Evolutionary conservation across 2,113 vertebrate species (phyloP), one percentile per base, ranked within the genome.

Genomic region (Pedetes capensis): DNA sequence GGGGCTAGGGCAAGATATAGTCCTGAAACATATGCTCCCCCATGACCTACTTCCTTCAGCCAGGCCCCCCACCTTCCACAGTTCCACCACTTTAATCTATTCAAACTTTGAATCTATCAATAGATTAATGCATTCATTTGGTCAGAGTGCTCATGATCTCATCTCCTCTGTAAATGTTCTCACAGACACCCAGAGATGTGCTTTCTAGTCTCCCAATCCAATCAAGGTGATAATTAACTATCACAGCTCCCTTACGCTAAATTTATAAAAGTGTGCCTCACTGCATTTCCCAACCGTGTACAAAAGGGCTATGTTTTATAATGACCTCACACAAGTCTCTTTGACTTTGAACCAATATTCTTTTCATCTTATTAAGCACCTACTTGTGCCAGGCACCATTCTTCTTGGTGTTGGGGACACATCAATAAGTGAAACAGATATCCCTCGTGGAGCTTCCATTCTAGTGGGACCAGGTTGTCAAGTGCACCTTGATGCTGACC

Each of bases 241-340:
- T 27, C 55, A 79, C 64, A 64, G 8, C 29, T n/a, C 37, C 44
- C 64, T 91, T 47, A 61, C 64, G 59, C 32, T 89, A 44, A 92
- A 63, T 71, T 12, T 42, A 44, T 49, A 51, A 39, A 85, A 63
- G 8, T 8, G 22, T 51, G 57, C 59, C 44, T 89, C 4, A 9
- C 37, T 25, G 25, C 32, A 34, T 81, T 86, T 44, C 59, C 32
- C 44, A 81, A 64, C 12, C 3, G 51, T 47, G 7, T 10, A 64
- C 51, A 32, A 51, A 63, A 76, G 71, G 16, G 18, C 23, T 61
- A 22, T 49, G 22, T 85, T 32, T 79, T 53, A 32, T 42, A 57
- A 47, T 32, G 49, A 59, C 22, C 42, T 34, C 53, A 47, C 29
- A 63, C 27, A 80, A 51, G 29, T 32, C 6, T 34, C 37, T 55